These are phyloP conservation scores for Uria lomvia DNA, from an alignment of 2,113 vertebrate genomes.

Conservation along the genomic window DNA sequence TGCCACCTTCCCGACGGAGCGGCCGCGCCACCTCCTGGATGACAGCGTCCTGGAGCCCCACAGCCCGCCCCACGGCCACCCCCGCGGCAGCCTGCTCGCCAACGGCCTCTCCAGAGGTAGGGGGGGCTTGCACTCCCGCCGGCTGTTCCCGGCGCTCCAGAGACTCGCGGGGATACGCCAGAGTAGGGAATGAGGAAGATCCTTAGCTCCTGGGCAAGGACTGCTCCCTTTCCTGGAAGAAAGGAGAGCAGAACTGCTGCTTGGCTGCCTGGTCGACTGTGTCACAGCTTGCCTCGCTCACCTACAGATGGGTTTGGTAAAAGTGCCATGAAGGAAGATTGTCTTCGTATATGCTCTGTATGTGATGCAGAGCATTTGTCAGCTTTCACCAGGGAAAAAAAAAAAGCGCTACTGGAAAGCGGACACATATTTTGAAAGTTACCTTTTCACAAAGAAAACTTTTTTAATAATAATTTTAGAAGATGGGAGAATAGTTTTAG, in stretches of 20 bases:
- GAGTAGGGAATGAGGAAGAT: background rate
- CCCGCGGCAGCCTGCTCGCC: background rate
- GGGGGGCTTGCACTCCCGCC: background rate
- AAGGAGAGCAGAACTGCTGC: background rate
- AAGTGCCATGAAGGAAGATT: background rate
- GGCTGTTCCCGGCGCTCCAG: background rate
- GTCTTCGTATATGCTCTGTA: background rate
- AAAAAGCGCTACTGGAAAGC: background rate
- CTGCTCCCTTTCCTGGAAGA: background rate
- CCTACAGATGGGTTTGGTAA: background rate
- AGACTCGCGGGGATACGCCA: background rate
- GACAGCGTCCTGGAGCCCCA: slow-evolving; percentile 94
- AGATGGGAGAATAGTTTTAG: background rate
- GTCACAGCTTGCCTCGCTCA: background rate
- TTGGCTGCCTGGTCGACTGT: background rate
- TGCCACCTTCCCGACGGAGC: slow-evolving; percentile 89
- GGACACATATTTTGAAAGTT: background rate
- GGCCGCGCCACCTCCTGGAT: slow-evolving; percentile 91
- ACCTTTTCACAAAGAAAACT: background rate
- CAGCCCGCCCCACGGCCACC: slow-evolving; percentile 79
- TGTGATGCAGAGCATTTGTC: background rate
- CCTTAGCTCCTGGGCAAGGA: background rate
- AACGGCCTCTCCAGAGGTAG: slow-evolving; percentile 88
- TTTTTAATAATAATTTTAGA: background rate
- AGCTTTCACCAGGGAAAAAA: background rate